Base-by-base conservation (phyloP, 2,888 invertebrate species). In the Drosophila prostipennis region DNA sequence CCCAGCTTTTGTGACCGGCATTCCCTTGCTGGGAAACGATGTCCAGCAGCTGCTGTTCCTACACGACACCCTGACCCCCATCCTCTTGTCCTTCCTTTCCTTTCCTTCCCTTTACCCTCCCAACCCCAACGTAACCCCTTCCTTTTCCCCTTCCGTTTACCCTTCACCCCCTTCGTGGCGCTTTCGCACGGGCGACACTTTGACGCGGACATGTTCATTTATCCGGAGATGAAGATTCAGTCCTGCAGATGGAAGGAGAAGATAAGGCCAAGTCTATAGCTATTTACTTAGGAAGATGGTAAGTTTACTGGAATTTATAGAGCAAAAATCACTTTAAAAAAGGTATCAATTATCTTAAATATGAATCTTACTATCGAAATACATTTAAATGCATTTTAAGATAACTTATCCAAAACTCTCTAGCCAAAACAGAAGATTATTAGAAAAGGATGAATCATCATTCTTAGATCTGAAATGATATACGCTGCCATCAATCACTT, bases 201-300 rank as follows among this genome's bases (percentile, higher is more conserved):
- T 83, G 72, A 78, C 73, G 80, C 70, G 77, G 72, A 84, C 80
- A 79, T 72, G 80, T 88, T 84, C 86, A 84, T 87, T 83, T 86
- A 67, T 32, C 39, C 52, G 36, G 60, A 49, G 39, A 59, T 11
- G 32, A 53, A 49, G 39, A 59, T 8, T 3, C n/a, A 14, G 57
- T 32, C 32, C 23, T 14, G 7, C 19, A 57, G 37, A 52, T 64
- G 23, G 11, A 52, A 16, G 53, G n/a, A 16, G 43, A 2, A 36
- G 42, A 65, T 67, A 37, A 16, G 10, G 10, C 23, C 43, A 6
- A 19, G 65, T 16, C 16, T 14, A 11, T 11, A 11, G 13, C 6
- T 53, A 16, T 2, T 8, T 10, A 29, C 29, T 6, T 8, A 14
- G 7, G 3, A 7, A 45, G 4, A 7, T 4, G 26, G 16, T 19